A percentile compares a stretch with the other conserved stretches of the same genome.
Evolutionary conservation across 2,888 invertebrate species (phyloP).

Genomic region (Himalopsyche kuldschensis): DNA sequence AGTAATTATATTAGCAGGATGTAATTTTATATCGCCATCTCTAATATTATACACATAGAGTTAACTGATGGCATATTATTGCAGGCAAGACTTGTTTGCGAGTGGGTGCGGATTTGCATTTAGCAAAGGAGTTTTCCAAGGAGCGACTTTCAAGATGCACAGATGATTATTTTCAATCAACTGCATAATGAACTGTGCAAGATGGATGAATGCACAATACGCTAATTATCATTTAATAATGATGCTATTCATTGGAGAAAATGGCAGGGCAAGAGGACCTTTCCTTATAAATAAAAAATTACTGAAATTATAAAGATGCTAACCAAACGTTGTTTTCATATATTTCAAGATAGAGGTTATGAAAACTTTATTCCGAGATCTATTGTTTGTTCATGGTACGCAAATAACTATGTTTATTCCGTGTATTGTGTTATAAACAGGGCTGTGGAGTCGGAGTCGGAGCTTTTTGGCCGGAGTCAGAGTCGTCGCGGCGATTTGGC

Average conservation of each 20-base stretch:
- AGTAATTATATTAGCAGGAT: constrained; percentile 34
- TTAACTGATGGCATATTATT: background rate
- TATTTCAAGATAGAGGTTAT: too few species aligned
- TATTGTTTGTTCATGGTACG: too few species aligned
- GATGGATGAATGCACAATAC: background rate
- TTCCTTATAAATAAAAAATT: too few species aligned
- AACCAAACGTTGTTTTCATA: too few species aligned
- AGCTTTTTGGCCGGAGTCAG: too few species aligned
- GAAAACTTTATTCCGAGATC: too few species aligned
- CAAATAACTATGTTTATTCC: too few species aligned
- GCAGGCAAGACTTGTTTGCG: background rate
- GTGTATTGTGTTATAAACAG: too few species aligned
- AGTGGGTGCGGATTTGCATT: background rate
- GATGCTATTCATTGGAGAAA: background rate
- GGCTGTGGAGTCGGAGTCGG: too few species aligned
- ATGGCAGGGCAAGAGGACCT: too few species aligned
- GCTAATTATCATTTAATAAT: background rate
- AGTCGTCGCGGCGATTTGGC: too few species aligned
- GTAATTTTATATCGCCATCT: background rate
- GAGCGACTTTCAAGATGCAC: background rate
- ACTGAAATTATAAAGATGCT: too few species aligned
- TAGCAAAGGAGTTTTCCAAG: background rate
- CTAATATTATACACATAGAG: background rate
- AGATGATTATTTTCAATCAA: background rate
- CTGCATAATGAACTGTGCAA: background rate